Evolutionary conservation across 2,888 invertebrate species (phyloP).

Genomic region (Argynnis bischoffii): DNA sequence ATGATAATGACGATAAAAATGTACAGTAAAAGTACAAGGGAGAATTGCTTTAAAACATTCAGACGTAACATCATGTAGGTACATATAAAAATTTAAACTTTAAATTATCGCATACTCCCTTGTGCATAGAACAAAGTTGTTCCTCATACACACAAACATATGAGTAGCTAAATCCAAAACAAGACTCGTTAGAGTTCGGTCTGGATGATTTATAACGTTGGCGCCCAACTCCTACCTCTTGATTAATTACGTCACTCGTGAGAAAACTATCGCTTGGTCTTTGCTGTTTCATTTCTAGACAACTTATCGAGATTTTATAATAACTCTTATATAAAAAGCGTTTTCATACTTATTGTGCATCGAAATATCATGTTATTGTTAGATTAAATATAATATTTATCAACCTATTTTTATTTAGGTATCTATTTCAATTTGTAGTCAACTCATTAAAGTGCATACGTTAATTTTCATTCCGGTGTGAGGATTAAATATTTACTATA

Average conservation of each 20-base stretch:
- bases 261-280: constrained; percentile 65
- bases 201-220: constrained; percentile 62
- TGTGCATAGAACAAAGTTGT: neutral
- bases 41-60: too few species aligned
- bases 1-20: too few species aligned
- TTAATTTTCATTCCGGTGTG: too few species aligned
- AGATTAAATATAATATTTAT: too few species aligned
- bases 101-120: neutral
- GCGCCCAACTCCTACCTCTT: constrained; percentile 49
- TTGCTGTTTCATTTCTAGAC: constrained; percentile 60
- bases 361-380: too few species aligned
- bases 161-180: constrained; percentile 23
- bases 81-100: neutral
- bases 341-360: neutral
- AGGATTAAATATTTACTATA: too few species aligned
- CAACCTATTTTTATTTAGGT: too few species aligned
- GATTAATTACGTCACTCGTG: constrained; percentile 67
- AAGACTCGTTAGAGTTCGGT: constrained; percentile 55
- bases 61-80: neutral
- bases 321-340: neutral
- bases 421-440: too few species aligned
- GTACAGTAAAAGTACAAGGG: too few species aligned
- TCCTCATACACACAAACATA: constrained; percentile 13
- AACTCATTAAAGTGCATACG: too few species aligned
- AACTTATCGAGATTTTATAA: constrained; percentile 22